A percentile compares a stretch with the other conserved stretches of the same genome.
Conservation (phyloP, 2,797 vertebrate genomes). For the Stomatorhinus walkeri region DNA sequence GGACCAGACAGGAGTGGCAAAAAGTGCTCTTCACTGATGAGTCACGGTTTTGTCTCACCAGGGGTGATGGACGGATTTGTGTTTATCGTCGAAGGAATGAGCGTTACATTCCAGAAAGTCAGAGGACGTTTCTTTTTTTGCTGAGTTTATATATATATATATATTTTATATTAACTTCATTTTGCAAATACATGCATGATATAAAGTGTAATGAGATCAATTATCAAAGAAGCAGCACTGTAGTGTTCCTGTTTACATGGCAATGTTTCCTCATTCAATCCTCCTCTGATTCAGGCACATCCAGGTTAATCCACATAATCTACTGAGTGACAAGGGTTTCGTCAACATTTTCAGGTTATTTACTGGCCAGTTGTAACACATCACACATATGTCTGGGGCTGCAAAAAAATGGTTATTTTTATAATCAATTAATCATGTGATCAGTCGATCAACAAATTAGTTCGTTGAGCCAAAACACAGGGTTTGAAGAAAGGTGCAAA, state of each 20-base stretch:
- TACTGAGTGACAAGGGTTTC: background rate
- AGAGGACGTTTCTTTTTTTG: too few species aligned
- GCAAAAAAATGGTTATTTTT: background rate
- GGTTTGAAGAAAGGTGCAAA: background rate
- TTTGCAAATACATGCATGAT: background rate
- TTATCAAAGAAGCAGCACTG: background rate
- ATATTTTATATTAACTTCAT: background rate
- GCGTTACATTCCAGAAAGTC: too few species aligned
- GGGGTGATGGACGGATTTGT: too few species aligned
- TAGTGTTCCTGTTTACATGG: background rate
- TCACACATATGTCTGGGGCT: background rate
- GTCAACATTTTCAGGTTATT: background rate
- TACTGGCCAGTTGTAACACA: background rate
- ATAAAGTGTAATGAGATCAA: background rate
- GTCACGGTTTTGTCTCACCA: too few species aligned
- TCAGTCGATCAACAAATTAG: background rate
- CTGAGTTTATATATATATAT: background rate
- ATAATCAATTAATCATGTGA: background rate
- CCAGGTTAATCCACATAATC: conserved; percentile 5
- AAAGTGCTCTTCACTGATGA: too few species aligned
- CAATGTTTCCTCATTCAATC: background rate
- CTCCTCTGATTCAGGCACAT: background rate
- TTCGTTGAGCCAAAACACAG: background rate
- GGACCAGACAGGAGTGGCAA: too few species aligned
- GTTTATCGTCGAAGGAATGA: too few species aligned